Evolutionary conservation across 2,113 vertebrate species (phyloP), one percentile per base, ranked within the genome.

Genomic region (Cyprinodon tularosa): DNA sequence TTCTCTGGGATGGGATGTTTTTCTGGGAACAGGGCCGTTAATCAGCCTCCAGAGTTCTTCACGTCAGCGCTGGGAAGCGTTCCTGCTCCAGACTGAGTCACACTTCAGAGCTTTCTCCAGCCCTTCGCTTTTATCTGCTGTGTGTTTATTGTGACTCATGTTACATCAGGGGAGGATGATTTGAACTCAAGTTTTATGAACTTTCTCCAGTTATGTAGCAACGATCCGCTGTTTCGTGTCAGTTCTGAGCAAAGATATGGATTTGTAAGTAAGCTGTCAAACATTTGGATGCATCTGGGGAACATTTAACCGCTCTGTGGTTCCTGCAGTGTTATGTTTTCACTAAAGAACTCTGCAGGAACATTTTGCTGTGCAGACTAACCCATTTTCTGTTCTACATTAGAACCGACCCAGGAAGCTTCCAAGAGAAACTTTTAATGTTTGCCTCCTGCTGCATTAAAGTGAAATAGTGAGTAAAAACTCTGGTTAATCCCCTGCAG

Each of bases 111-210:
- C 22, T 53, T 62, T 11, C 0, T 44, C 47, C 47, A 4, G 68
- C 53, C 61, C 50, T 60, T 39, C 2, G 29, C 1, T 70, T 59
- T 40, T 37, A 60, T 74, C 48, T 61, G 13, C 60, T 67, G 36
- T 11, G 63, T 11, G 38, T 69, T 66, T 0, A 37, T 15, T 40
- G 6, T 66, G 68, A 78, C 47, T 72, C 53, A 50, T 65, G 65
- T 22, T 9, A 47, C 6, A 20, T 4, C 14, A n/a, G 39, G 40
- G 38, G 75, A 20, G 57, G 50, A 53, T 5, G 50, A 53, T 53
- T 20, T 53, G 17, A 53, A 53, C 5, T 53, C 50, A 20, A 53
- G 17, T 53, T n/a, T 53, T 4, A 48, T 12, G 50, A n/a, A 15
- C 6, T n/a, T 53, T 53, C 50, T n/a, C 50, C 50, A 53, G 2